Percentiles rank a stretch among this genome's conserved stretches.
Evolutionary conservation across 2,113 vertebrate species (phyloP).

Genomic region (Galbula dea): DNA sequence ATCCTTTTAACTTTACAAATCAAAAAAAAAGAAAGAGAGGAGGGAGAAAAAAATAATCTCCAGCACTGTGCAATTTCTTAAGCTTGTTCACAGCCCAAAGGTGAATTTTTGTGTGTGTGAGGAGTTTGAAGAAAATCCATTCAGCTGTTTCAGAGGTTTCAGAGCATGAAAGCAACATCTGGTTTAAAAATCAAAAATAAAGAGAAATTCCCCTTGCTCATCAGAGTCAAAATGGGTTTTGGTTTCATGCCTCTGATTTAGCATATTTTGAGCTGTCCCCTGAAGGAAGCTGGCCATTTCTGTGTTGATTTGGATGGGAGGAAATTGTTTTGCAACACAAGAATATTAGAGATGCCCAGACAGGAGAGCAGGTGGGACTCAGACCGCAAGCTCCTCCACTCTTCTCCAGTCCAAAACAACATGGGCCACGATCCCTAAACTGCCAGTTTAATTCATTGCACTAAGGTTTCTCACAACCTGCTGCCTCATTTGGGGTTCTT

Average conservation of each 20-base stretch:
- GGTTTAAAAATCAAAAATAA: constrained; percentile 51
- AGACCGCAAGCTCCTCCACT: neutral
- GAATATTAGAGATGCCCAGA: neutral
- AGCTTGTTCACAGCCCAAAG: constrained; percentile 50
- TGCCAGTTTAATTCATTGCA: neutral
- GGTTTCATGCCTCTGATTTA: constrained; percentile 17
- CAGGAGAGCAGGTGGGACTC: neutral
- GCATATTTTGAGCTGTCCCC: neutral
- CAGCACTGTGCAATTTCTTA: constrained; percentile 29
- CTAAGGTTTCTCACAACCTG: neutral
- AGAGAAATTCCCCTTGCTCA: constrained; percentile 45
- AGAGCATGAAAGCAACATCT: constrained; percentile 67
- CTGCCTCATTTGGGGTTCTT: neutral
- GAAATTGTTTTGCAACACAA: neutral
- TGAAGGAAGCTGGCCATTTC: neutral
- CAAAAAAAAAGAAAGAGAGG: neutral
- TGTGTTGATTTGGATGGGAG: neutral
- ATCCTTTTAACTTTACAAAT: constrained; percentile 47
- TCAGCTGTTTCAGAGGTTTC: constrained; percentile 55
- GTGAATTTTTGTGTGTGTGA: constrained; percentile 36
- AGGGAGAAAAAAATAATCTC: neutral
- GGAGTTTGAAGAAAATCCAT: constrained; percentile 58
- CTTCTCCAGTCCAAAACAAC: neutral
- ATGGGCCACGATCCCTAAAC: rapidly evolving
- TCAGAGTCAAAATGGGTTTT: constrained; percentile 40